These are phyloP conservation scores for Smittia aterrima DNA, from an alignment of 2,888 invertebrate species.

Conservation along the genomic window DNA sequence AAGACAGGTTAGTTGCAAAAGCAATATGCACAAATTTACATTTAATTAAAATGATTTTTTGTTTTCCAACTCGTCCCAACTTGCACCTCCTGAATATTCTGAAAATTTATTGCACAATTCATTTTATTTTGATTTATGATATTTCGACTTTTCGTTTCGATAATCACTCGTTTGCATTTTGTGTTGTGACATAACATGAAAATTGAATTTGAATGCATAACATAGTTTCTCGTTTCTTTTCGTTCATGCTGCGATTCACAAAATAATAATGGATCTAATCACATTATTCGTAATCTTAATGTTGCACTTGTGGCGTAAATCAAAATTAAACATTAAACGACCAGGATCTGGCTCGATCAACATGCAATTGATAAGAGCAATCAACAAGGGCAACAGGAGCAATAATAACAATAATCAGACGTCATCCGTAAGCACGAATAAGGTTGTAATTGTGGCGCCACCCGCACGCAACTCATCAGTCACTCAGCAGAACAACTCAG, in stretches of 20 bases:
- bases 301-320: background rate
- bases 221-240: constrained; percentile 37
- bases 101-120: background rate
- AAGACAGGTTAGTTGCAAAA: constrained; percentile 37
- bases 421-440: constrained; percentile 23
- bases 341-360: constrained; percentile 34
- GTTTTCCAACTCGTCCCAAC: background rate
- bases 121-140: background rate
- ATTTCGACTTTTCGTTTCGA: background rate
- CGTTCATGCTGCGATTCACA: constrained; percentile 31
- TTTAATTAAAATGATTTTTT: background rate
- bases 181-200: constrained; percentile 3
- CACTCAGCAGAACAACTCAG: background rate
- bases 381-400: constrained; percentile 36
- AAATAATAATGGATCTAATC: constrained; percentile 22
- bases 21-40: background rate
- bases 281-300: background rate
- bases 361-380: constrained; percentile 39
- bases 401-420: constrained; percentile 34
- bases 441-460: constrained; percentile 22
- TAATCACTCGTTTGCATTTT: background rate
- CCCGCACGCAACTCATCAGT: background rate
- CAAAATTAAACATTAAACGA: background rate
- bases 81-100: background rate
- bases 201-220: constrained; percentile 4